A percentile compares a stretch with the other conserved stretches of the same genome.
Evolutionary conservation across 2,797 vertebrate genomes (phyloP).

Genomic region (Petrocephalus sullivani): DNA sequence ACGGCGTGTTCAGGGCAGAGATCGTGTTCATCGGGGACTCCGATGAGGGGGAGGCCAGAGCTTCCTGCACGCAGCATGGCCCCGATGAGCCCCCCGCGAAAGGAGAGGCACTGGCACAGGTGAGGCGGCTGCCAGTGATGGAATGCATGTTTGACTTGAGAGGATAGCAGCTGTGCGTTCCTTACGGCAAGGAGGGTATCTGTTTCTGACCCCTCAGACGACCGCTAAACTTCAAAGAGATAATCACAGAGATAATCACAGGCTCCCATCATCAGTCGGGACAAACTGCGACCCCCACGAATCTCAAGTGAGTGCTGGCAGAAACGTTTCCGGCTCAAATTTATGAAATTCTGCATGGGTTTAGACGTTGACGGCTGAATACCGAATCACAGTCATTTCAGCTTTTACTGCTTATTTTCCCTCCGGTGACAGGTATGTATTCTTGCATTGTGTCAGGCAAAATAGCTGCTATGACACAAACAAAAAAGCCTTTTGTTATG

Average conservation of each 20-base stretch:
- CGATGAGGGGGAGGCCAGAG: slow-evolving; percentile 59
- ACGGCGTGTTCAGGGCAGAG: slow-evolving; percentile 74
- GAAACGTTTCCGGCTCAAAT: not conserved
- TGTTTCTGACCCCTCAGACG: not conserved
- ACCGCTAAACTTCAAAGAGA: not conserved
- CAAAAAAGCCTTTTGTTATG: not conserved
- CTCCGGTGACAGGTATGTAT: not conserved
- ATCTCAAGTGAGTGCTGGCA: not conserved
- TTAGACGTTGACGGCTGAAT: not conserved
- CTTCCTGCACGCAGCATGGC: not conserved
- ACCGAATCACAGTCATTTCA: not conserved
- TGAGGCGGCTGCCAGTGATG: slow-evolving; percentile 34
- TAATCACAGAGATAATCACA: not conserved
- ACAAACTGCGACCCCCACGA: not conserved
- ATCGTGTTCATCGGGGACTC: slow-evolving; percentile 72
- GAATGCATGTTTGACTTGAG: not conserved
- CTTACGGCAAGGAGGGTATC: not conserved
- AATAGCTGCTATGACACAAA: not conserved
- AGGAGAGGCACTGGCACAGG: slow-evolving; percentile 35
- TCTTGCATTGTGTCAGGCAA: not conserved
- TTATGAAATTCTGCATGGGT: not conserved
- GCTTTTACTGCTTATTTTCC: not conserved
- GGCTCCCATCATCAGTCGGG: not conserved
- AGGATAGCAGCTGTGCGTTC: not conserved
- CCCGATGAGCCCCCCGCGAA: slow-evolving; percentile 3